Evolutionary conservation across 1,140 invertebrate genomes (phyloP).

Genomic region (Drosophila suzukii): DNA sequence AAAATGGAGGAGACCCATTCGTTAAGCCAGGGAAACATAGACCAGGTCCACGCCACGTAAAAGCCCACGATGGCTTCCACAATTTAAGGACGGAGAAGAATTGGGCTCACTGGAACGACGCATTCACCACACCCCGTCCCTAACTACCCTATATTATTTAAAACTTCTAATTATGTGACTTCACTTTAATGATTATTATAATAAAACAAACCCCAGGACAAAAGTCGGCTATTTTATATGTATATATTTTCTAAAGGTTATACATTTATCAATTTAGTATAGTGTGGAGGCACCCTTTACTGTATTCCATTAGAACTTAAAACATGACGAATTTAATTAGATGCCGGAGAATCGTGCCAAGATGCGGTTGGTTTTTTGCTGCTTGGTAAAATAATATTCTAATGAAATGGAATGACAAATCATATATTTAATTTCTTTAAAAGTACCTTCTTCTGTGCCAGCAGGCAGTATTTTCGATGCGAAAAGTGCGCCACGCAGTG

Average conservation of each 20-base stretch:
- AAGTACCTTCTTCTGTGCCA: not conserved
- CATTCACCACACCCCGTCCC: conserved; percentile 24
- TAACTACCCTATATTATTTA: not conserved
- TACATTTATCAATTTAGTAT: not conserved
- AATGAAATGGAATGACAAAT: not conserved
- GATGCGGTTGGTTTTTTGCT: conserved; percentile 12
- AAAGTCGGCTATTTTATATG: not conserved
- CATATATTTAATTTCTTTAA: not conserved
- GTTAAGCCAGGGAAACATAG: conserved; percentile 6
- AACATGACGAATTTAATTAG: conserved; percentile 5
- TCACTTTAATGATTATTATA: not conserved
- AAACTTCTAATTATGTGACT: not conserved
- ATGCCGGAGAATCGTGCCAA: not conserved
- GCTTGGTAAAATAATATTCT: not conserved
- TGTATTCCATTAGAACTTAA: not conserved
- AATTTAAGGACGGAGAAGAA: conserved; percentile 28
- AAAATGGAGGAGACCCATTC: conserved; percentile 36
- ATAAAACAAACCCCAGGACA: not conserved
- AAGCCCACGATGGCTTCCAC: conserved; percentile 64
- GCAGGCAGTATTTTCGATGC: not conserved
- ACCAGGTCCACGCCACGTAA: conserved; percentile 18
- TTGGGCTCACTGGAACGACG: conserved; percentile 61
- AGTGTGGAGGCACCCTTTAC: not conserved
- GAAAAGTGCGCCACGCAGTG: conserved; percentile 11
- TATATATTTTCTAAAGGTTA: not conserved